Evolutionary conservation across 1,140 invertebrate genomes (phyloP).

Genomic region (Drosophila virilis): DNA sequence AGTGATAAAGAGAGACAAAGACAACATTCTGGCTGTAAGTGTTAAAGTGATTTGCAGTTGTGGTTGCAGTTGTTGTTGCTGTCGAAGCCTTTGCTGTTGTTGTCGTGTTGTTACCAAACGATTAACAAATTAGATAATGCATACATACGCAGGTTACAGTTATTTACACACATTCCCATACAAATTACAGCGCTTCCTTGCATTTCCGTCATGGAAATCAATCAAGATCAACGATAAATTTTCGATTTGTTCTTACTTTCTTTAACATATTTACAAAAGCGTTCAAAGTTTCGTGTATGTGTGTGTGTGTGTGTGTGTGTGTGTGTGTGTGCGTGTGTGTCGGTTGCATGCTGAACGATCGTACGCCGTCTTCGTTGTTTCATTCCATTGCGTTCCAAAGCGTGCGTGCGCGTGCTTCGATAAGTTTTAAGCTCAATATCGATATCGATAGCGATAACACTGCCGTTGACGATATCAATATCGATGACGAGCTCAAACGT

Average conservation of each 20-base stretch:
- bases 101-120: conserved; percentile 6
- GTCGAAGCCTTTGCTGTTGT: background rate
- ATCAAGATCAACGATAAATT: conserved; percentile 24
- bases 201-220: conserved; percentile 20
- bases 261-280: conserved; percentile 62
- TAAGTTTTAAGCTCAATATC: conserved; percentile 14
- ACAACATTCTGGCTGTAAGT: conserved; percentile 43
- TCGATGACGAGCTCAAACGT: conserved; percentile 19
- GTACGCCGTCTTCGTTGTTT: conserved; percentile 34
- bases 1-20: conserved; percentile 7
- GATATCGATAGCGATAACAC: conserved; percentile 25
- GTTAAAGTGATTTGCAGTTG: conserved; percentile 37
- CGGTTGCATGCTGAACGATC: conserved; percentile 38
- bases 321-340: conserved; percentile 22
- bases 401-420: conserved; percentile 53
- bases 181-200: conserved; percentile 35
- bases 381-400: conserved; percentile 63
- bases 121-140: conserved; percentile 20
- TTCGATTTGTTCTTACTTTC: conserved; percentile 1
- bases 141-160: conserved; percentile 60
- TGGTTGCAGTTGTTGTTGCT: conserved; percentile 2
- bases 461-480: conserved; percentile 2
- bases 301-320: background rate
- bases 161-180: conserved; percentile 65
- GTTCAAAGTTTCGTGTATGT: conserved; percentile 2